Evolutionary conservation across 2,888 invertebrate genomes (phyloP), one percentile per base, ranked within the genome.

Genomic region (Andrena bicolor): DNA sequence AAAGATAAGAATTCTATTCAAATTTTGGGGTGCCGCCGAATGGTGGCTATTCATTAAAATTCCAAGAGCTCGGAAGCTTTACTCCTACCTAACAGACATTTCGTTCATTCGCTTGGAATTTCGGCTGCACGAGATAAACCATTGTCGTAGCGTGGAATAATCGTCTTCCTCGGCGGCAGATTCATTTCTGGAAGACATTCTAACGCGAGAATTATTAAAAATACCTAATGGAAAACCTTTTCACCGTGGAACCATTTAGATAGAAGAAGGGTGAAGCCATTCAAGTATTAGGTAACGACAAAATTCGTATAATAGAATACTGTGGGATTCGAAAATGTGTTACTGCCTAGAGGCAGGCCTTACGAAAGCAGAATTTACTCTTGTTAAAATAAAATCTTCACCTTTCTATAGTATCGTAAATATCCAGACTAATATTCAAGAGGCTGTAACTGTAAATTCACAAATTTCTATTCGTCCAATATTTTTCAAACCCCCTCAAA

Each of bases 211-310:
- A 30, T 32, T 51, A 30, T 51, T 51, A 16, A 13, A 41, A 41
- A 51, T 68, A 23, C 4, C 23, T 53, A 68, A 53, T 68, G 53
- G 20, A 49, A 53, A 68, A 32, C 5, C 32, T 23, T 48, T 41
- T 28, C 26, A 23, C 41, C 16, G 41, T 41, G 28, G 16, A 60
- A 28, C 30, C 7, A 16, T 16, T 48, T 16, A 26, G 10, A 48
- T n/a, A 1, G 13, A 10, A 16, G 41, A 16, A 10, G n/a, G 13
- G 20, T 32, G 23, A 66, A 66, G 49, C 49, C 26, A 49, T 1
- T 49, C n/a, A n/a, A 51, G 10, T 66, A n/a, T 66, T 28, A 6
- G 20, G 2, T 32, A 53, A 68, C 32, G 5, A 53, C 5, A 20
- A 53, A 56, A 53, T 20, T 68, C 16, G 13, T 51, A 8, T 20